Conservation (phyloP, 2,888 invertebrate species). For the Agonopterix alstromeriana region DNA sequence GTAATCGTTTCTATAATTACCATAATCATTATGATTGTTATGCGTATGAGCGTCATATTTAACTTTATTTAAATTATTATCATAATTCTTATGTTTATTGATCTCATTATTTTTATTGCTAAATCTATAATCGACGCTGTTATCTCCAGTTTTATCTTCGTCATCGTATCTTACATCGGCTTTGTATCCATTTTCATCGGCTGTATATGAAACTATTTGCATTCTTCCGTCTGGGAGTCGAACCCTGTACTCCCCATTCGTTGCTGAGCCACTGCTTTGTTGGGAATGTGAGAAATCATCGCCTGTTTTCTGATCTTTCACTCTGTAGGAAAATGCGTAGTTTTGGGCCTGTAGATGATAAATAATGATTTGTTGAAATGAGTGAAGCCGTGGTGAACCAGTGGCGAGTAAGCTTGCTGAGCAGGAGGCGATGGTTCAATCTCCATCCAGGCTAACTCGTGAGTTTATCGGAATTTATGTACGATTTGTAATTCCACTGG, state of each 20-base stretch:
- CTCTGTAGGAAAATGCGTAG: conserved; percentile 81
- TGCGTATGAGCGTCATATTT: conserved; percentile 12
- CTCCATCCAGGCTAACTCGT: too few relatives aligned
- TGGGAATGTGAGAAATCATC: conserved; percentile 83
- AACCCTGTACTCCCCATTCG: conserved; percentile 82
- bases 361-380: too few relatives aligned
- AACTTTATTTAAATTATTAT: conserved; percentile 7
- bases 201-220: conserved; percentile 81
- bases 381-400: too few relatives aligned
- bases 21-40: conserved; percentile 16
- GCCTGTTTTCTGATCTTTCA: conserved; percentile 78
- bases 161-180: conserved; percentile 80
- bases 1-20: conserved; percentile 2
- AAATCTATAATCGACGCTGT: conserved; percentile 20
- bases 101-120: conserved; percentile 17
- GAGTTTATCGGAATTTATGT: too few relatives aligned
- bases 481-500: too few relatives aligned
- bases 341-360: conserved; percentile 50
- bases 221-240: conserved; percentile 81
- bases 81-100: conserved; percentile 14
- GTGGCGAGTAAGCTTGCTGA: too few relatives aligned
- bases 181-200: conserved; percentile 81
- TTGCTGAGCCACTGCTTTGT: conserved; percentile 77
- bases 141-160: conserved; percentile 28
- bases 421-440: too few relatives aligned